Evolutionary conservation across 1,140 invertebrate genomes (phyloP), one percentile per base, ranked within the genome.

Genomic region (Drosophila littoralis): DNA sequence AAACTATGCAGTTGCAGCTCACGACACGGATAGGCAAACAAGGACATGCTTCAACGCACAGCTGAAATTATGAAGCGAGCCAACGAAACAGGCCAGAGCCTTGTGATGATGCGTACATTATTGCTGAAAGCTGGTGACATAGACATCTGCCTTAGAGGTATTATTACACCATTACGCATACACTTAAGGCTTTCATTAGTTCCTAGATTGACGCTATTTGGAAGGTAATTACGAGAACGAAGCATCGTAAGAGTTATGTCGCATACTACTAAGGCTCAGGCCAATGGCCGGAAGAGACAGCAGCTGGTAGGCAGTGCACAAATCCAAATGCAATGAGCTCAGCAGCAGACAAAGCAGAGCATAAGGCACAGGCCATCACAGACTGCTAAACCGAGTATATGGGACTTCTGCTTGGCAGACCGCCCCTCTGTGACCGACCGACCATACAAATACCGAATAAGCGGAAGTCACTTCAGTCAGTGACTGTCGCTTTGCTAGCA

Each of bases 91-190:
- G 33, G 52, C 10, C n/a, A 33, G 7, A 33, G 45, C 15, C 59
- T 52, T 72, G 38, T 64, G 33, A 46, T 60, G 46, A 64, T 51
- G 64, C 67, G 70, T 61, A 65, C 59, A 75, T 58, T 74, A 60
- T 59, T 40, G 40, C 55, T 69, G 69, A 73, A 52, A 55, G 22
- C 57, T 57, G 50, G 42, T 64, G 58, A 63, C 42, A 65, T 50
- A 51, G 66, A 65, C 67, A 79, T 57, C 69, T 77, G 66, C 64
- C 80, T 76, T 76, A 64, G 33, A 84, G 84, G 84, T 89, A 89
- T 89, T 89, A 89, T 89, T 89, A 89, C 84, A 84, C 84, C 85
- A 89, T 89, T 89, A 89, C 84, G 65, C 81, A 84, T 89, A 77
- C 78, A 89, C 84, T 89, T 76, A 90, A 77, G 80, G 80, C 85